Base-by-base conservation (phyloP, 1,140 invertebrate species). In the Cardiocondyla obscurior region DNA sequence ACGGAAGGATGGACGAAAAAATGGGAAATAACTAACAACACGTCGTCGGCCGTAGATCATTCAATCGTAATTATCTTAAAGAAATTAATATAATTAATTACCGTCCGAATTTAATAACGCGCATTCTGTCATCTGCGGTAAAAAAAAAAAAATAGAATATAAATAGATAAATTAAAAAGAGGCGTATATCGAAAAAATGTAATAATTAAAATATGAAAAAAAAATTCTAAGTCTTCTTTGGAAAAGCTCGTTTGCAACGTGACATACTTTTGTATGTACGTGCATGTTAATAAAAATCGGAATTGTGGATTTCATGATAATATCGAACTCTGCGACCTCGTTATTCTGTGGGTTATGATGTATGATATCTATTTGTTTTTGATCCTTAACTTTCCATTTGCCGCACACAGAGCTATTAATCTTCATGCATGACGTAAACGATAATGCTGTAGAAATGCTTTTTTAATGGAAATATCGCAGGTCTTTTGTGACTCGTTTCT, bases 371-470 rank as follows among this genome's bases (percentile, higher is more conserved):
- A 67, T 79, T 79, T 79, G 49, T 69, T 79, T 51, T 42, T 42
- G 62, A 79, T 79, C 7, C 33, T 79, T 79, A 79, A 79, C 62
- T 79, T 79, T 69, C 25, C 25, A 67, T 79, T 67, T 69, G 16
- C 22, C 33, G 49, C 7, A 19, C 33, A 30, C 14, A 22, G 33
- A 46, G 12, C 62, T 69, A 79, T 79, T 67, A 79, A 79, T 79
- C 74, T 79, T 79, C 33, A 30, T 77, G 46, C 62, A 53, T 53
- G 62, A 67, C 33, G 33, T 39, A 79, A 79, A 67, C 74, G 46
- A 79, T 79, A 77, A 79, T 67, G 46, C 22, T 49, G 33, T 60
- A 39, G 57, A 64, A 79, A 69, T 67, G 62, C 22, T 42, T 69
- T 79, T 79, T 67, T 79, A 79, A 65, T 53, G 33, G 58, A 10